phyloP scores from a whole-genome alignment of 1,140 invertebrate species.

The Procambarus clarkii region DNA sequence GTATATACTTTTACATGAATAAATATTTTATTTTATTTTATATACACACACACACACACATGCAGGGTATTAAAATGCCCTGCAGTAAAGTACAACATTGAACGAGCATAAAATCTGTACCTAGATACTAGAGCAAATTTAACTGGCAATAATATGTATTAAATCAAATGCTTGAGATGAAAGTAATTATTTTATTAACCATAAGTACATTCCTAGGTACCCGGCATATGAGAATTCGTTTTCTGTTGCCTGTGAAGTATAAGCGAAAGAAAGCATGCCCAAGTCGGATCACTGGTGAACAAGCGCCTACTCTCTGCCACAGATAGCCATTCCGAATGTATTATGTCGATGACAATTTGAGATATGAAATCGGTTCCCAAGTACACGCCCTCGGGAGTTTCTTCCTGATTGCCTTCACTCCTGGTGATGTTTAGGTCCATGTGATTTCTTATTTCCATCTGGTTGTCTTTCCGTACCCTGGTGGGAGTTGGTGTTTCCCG shows the following conservation, averaged over 20 bases:
- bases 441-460: constrained; percentile 53
- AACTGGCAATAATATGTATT: too few relatives aligned
- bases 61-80: too few relatives aligned
- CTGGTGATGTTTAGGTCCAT: constrained; percentile 66
- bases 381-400: not conserved
- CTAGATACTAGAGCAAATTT: too few relatives aligned
- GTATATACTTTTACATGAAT: too few relatives aligned
- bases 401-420: constrained; percentile 4
- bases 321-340: not conserved
- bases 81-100: too few relatives aligned
- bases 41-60: too few relatives aligned
- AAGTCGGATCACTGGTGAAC: not conserved
- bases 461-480: not conserved
- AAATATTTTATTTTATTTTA: too few relatives aligned
- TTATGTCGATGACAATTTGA: not conserved
- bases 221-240: not conserved
- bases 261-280: not conserved
- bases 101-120: too few relatives aligned
- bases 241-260: constrained; percentile 1
- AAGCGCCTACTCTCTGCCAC: not conserved
- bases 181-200: too few relatives aligned
- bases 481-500: not conserved
- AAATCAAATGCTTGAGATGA: too few relatives aligned
- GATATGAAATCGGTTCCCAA: not conserved
- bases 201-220: not conserved